Percentiles rank a stretch among this genome's conserved stretches.
Evolutionary conservation across 92 coral and sea anemone species (phyloP).

Genomic region (Scolanthus callimorphus): DNA sequence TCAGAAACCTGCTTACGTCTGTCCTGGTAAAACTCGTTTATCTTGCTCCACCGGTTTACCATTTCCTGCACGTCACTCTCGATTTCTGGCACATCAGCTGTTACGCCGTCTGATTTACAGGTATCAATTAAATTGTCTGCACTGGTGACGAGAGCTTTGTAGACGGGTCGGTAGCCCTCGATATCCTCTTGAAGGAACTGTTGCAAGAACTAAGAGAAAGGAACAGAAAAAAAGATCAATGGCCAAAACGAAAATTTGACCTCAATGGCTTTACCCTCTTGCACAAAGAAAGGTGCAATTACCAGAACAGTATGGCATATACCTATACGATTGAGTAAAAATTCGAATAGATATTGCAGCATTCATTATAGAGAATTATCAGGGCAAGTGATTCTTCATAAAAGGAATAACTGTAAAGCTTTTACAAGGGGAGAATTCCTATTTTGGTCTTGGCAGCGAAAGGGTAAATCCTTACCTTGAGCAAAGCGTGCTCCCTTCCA

Average conservation of each 20-base stretch:
- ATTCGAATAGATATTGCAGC: too few relatives aligned
- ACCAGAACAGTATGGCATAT: too few relatives aligned
- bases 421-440: background rate
- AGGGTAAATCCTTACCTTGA: too few relatives aligned
- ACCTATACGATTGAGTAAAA: too few relatives aligned
- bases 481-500: constrained; percentile 63
- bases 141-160: constrained; percentile 64
- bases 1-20: constrained; percentile 66
- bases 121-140: constrained; percentile 70
- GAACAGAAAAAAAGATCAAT: background rate
- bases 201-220: constrained; percentile 57
- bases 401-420: background rate
- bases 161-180: constrained; percentile 89
- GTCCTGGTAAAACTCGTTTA: constrained; percentile 70
- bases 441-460: background rate
- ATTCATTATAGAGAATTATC: too few relatives aligned
- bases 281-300: too few relatives aligned
- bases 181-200: constrained; percentile 94
- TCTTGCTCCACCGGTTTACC: constrained; percentile 73
- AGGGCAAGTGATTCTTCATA: too few relatives aligned
- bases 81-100: constrained; percentile 80
- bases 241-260: too few relatives aligned
- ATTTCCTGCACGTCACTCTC: constrained; percentile 62
- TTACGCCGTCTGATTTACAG: constrained; percentile 66
- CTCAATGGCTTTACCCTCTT: too few relatives aligned